Percentiles rank a stretch among this genome's conserved stretches.
These are phyloP conservation scores for Xestia sexstrigata DNA, from an alignment of 2,888 invertebrate species.

Conservation along the genomic window DNA sequence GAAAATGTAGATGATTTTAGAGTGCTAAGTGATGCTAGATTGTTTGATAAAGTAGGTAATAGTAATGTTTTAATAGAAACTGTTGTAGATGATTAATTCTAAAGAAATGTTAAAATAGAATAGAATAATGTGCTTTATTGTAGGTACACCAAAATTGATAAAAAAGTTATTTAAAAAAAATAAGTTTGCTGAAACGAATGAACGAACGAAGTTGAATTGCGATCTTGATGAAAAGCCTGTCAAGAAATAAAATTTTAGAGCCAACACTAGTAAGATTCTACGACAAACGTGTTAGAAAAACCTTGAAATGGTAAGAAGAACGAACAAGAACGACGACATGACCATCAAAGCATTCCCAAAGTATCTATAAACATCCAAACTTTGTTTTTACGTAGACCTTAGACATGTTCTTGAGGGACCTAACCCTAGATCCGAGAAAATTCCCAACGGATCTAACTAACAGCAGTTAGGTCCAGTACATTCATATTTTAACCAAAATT, in stretches of 20 bases:
- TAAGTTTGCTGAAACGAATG: not conserved
- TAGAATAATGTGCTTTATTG: not conserved
- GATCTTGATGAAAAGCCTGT: not conserved
- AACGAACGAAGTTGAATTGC: not conserved
- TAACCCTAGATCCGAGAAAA: not conserved
- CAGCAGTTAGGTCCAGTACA: constrained; percentile 1
- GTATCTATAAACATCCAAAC: too few relatives aligned
- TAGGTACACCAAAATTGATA: not conserved
- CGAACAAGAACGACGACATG: not conserved
- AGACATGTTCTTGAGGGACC: not conserved
- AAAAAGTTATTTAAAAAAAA: not conserved
- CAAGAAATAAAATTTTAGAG: not conserved
- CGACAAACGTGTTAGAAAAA: not conserved
- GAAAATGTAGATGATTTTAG: constrained; percentile 20
- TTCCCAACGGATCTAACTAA: not conserved
- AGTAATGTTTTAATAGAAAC: not conserved
- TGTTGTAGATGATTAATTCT: not conserved
- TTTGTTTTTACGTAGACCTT: constrained; percentile 5
- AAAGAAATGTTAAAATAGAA: not conserved
- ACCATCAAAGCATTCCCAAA: not conserved
- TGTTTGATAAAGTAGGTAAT: not conserved
- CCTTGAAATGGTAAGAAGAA: not conserved
- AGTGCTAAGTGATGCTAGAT: constrained; percentile 1
- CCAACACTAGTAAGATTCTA: not conserved
- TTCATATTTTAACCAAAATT: constrained; percentile 6